Conservation (phyloP, 2,797 vertebrate species). For the Tokudaia muenninki region DNA sequence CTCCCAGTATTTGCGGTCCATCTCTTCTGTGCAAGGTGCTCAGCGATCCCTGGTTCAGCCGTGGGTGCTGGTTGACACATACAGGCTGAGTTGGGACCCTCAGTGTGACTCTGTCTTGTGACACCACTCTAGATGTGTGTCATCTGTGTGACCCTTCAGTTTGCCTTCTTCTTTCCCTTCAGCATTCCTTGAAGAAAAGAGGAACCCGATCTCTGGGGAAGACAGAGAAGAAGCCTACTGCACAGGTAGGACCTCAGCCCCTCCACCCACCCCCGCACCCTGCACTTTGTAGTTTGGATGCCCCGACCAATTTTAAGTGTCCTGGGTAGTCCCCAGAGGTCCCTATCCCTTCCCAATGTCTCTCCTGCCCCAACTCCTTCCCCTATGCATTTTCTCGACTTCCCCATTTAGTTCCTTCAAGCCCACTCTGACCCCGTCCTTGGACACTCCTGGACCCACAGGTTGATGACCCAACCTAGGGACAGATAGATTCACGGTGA, state of each 20-base stretch:
- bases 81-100: background rate
- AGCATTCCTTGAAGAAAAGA: slow-evolving; percentile 98
- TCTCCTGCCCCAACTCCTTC: too few relatives aligned
- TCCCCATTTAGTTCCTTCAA: background rate
- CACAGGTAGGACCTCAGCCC: slow-evolving; percentile 90
- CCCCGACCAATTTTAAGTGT: background rate
- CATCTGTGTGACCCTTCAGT: background rate
- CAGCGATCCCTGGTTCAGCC: background rate
- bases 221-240: slow-evolving; percentile 93
- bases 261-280: too few relatives aligned
- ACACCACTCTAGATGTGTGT: background rate
- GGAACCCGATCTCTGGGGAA: slow-evolving; percentile 94
- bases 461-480: background rate
- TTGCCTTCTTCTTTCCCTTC: slow-evolving; percentile 74
- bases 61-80: background rate
- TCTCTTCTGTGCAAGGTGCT: background rate
- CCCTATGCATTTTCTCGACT: background rate
- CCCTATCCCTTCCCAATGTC: background rate
- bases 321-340: background rate
- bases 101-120: background rate
- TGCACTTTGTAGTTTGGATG: background rate
- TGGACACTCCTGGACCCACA: background rate
- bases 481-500: background rate
- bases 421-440: background rate
- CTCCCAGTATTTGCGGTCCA: background rate